These are phyloP conservation scores for Sphyrna mokarran DNA, from an alignment of 2,113 vertebrate species.

Conservation along the genomic window DNA sequence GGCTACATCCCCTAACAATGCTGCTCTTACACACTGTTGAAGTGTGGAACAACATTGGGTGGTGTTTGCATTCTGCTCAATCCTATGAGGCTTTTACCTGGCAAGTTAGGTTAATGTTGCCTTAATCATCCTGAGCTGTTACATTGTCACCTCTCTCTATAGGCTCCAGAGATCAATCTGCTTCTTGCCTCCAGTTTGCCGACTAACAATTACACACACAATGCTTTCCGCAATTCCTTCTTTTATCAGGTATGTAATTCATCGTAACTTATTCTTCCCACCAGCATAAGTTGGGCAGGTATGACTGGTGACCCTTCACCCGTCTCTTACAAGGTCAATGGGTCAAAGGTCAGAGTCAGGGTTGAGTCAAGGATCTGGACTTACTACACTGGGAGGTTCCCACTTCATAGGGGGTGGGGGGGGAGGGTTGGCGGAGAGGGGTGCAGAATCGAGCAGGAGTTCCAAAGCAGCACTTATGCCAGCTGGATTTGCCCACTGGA, in stretches of 20 bases:
- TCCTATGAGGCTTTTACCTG: background rate
- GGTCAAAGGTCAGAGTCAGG: background rate
- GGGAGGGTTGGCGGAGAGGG: too few species aligned
- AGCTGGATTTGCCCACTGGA: too few species aligned
- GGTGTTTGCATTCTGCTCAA: background rate
- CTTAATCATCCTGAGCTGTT: background rate
- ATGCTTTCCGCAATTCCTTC: conserved; percentile 72
- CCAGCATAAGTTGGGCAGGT: background rate
- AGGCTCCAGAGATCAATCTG: conserved; percentile 68
- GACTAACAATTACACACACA: conserved; percentile 52
- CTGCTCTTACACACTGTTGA: background rate
- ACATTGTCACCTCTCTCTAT: conserved; percentile 16
- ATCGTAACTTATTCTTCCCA: background rate
- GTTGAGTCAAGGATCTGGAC: background rate
- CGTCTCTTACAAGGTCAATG: background rate
- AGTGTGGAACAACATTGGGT: background rate
- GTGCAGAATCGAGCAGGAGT: too few species aligned
- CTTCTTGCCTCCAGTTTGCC: conserved; percentile 70
- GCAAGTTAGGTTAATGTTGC: background rate
- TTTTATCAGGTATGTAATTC: conserved; percentile 70
- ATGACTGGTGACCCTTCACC: background rate
- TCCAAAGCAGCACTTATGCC: too few species aligned
- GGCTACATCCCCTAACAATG: background rate
- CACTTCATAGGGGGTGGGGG: background rate
- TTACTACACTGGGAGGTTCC: background rate